Conservation (phyloP, 2,888 invertebrate species). For the Euphydryas editha region DNA sequence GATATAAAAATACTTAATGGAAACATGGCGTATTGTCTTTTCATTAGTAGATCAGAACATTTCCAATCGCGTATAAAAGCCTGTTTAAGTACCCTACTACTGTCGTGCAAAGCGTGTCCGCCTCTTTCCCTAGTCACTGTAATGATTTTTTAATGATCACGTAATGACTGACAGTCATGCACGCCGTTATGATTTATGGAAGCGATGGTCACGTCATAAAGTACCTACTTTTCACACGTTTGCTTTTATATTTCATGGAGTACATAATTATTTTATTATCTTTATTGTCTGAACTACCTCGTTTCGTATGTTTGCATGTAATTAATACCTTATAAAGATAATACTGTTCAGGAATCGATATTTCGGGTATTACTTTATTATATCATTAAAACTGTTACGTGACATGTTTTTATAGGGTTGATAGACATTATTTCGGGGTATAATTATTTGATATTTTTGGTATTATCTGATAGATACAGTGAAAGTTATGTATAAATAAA, state of each 20-base stretch:
- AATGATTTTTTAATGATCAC: conserved; percentile 80
- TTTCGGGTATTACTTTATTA: conserved; percentile 26
- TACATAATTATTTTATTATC: conserved; percentile 42
- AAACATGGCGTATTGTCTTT: neutral
- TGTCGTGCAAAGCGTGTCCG: conserved; percentile 16
- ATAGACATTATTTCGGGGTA: conserved; percentile 13
- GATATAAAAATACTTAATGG: neutral
- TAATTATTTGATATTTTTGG: conserved; percentile 1
- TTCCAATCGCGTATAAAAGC: conserved; percentile 8
- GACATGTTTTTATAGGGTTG: conserved; percentile 16
- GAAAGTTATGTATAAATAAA: neutral
- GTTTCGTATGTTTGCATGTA: conserved; percentile 47
- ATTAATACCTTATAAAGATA: conserved; percentile 48
- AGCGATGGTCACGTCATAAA: conserved; percentile 67
- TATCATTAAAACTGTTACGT: conserved; percentile 21
- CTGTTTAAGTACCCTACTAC: conserved; percentile 1
- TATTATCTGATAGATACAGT: neutral
- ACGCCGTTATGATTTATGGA: conserved; percentile 71
- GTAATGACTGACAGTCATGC: conserved; percentile 72
- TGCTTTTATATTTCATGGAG: conserved; percentile 38
- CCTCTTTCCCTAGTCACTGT: conserved; percentile 41
- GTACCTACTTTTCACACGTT: conserved; percentile 42
- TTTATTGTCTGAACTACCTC: conserved; percentile 43
- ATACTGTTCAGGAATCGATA: conserved; percentile 39
- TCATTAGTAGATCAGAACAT: neutral